phyloP scores from a whole-genome alignment of 2,888 invertebrate species.

The Mellilla xanthometata region DNA sequence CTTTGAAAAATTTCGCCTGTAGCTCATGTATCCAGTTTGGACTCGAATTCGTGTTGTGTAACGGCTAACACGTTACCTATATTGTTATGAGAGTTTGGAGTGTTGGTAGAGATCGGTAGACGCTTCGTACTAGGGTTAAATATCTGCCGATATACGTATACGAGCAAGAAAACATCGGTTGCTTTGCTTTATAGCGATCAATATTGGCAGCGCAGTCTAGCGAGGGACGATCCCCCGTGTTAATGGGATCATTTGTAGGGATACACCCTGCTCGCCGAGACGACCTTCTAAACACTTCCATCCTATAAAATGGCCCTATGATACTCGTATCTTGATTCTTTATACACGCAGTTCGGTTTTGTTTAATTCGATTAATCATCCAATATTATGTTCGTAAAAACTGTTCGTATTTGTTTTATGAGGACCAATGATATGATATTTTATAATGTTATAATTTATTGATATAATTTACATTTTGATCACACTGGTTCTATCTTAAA shows the following conservation, averaged over 20 bases:
- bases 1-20: slow-evolving; percentile 17
- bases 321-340: not conserved
- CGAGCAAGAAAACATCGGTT: slow-evolving; percentile 18
- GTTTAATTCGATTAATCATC: no score
- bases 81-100: slow-evolving; percentile 12
- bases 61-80: slow-evolving; percentile 13
- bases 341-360: not conserved
- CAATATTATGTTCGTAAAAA: no score
- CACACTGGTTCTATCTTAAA: not conserved
- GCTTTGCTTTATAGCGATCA: slow-evolving; percentile 45
- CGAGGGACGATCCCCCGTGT: slow-evolving; percentile 57
- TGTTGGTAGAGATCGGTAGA: slow-evolving; percentile 3
- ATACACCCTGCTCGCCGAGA: slow-evolving; percentile 48
- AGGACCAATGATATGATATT: no score
- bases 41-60: slow-evolving; percentile 10
- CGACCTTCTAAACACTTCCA: slow-evolving; percentile 37
- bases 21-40: slow-evolving; percentile 23
- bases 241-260: slow-evolving; percentile 63
- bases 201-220: slow-evolving; percentile 52
- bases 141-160: slow-evolving; percentile 9
- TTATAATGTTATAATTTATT: no score
- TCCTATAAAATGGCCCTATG: slow-evolving; percentile 8
- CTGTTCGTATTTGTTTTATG: no score
- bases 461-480: no score
- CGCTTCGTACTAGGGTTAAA: slow-evolving; percentile 3